These are phyloP conservation scores for Cardiocondyla obscurior DNA, from an alignment of 1,140 invertebrate species.

Conservation along the genomic window DNA sequence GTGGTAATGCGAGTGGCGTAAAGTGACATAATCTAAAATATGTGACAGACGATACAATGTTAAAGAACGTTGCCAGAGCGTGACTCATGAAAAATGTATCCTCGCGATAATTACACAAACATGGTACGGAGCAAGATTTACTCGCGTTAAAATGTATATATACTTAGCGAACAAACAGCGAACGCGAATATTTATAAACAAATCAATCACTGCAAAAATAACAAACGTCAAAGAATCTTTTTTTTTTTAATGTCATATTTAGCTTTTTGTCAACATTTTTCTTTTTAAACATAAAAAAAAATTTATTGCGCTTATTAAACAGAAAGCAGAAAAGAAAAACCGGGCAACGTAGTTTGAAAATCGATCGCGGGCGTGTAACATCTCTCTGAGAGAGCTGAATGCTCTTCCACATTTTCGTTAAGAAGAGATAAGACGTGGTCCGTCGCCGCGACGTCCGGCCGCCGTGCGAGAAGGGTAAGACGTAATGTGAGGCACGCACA, in stretches of 20 bases:
- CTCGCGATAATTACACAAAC: background rate
- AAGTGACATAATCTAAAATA: slow-evolving; percentile 4
- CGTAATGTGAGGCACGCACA: slow-evolving; percentile 61
- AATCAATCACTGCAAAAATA: no score
- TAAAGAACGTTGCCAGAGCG: background rate
- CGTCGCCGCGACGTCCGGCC: slow-evolving; percentile 25
- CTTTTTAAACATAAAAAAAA: no score
- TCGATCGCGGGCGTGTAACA: slow-evolving; percentile 39
- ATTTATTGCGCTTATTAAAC: background rate
- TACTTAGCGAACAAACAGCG: no score
- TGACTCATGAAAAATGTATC: background rate
- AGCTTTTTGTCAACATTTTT: background rate
- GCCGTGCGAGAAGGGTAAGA: slow-evolving; percentile 48
- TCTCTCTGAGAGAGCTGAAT: slow-evolving; percentile 58
- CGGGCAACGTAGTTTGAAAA: slow-evolving; percentile 38
- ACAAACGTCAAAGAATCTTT: no score
- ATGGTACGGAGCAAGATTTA: background rate
- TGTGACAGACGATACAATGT: background rate
- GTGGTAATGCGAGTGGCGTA: slow-evolving; percentile 11
- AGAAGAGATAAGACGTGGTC: slow-evolving; percentile 58
- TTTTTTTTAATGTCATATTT: no score
- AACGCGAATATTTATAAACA: no score
- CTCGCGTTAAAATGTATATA: background rate
- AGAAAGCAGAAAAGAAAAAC: background rate
- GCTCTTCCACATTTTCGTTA: slow-evolving; percentile 70